These are phyloP conservation scores for Aldrovandia affinis DNA, from an alignment of 2,797 vertebrate genomes.

Conservation along the genomic window DNA sequence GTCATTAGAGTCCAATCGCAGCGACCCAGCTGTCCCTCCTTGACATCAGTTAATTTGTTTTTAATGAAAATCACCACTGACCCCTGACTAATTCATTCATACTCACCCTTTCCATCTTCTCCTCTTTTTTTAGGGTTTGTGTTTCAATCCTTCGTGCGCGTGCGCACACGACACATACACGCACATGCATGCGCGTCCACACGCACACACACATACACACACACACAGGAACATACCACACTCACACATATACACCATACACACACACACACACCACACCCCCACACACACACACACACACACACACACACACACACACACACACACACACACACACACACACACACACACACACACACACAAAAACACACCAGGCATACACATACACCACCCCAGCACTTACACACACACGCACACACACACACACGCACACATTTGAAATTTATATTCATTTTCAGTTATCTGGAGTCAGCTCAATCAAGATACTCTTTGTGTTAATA, in stretches of 20 bases:
- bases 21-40: slow-evolving; percentile 98
- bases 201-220: not conserved
- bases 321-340: not conserved
- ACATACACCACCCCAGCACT: too few relatives aligned
- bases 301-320: not conserved
- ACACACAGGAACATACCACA: too few relatives aligned
- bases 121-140: slow-evolving; percentile 15
- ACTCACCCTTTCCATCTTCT: slow-evolving; percentile 86
- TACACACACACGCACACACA: not conserved
- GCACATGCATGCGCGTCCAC: not conserved
- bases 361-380: too few relatives aligned
- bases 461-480: not conserved
- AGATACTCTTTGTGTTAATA: not conserved
- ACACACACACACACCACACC: not conserved
- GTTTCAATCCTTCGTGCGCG: slow-evolving; percentile 16
- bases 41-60: slow-evolving; percentile 99
- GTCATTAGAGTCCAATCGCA: slow-evolving; percentile 84
- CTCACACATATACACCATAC: too few relatives aligned
- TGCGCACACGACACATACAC: not conserved
- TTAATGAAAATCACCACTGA: slow-evolving; percentile 99
- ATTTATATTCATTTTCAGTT: not conserved
- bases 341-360: too few relatives aligned
- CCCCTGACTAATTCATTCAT: slow-evolving; percentile 99
- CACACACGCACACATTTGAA: not conserved
- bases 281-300: not conserved